Percentiles rank a stretch among this genome's conserved stretches.
These are phyloP conservation scores for Xanthorhoe spadicearia DNA, from an alignment of 2,888 invertebrate genomes.

Conservation along the genomic window DNA sequence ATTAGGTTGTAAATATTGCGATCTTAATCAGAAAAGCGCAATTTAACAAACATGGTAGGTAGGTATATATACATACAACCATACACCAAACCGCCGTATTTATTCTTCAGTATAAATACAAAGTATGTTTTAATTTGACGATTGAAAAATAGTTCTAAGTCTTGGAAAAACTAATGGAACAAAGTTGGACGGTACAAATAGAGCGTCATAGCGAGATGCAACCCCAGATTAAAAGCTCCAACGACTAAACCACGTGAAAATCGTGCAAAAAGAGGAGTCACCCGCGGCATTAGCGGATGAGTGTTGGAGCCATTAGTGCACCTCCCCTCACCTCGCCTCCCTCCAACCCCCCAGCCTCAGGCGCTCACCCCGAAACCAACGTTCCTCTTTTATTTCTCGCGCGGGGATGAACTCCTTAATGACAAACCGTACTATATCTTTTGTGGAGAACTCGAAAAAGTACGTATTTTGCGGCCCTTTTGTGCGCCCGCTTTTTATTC, in stretches of 20 bases:
- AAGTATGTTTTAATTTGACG: neutral
- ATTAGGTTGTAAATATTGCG: too few species aligned
- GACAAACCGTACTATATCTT: constrained; percentile 85
- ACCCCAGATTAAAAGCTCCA: constrained; percentile 82
- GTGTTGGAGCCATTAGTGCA: constrained; percentile 84
- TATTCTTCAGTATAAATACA: neutral
- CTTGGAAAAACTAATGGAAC: constrained; percentile 32
- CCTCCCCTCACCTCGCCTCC: constrained; percentile 52
- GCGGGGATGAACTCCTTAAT: constrained; percentile 85
- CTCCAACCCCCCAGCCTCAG: constrained; percentile 50
- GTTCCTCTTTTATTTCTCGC: constrained; percentile 84
- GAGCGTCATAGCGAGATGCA: constrained; percentile 77
- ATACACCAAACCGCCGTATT: too few species aligned
- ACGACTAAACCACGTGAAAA: constrained; percentile 84
- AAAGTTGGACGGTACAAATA: constrained; percentile 65
- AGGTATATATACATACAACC: too few species aligned
- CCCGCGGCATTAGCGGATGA: constrained; percentile 85
- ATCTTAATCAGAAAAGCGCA: too few species aligned
- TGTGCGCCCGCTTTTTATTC: constrained; percentile 81
- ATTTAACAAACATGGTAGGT: too few species aligned
- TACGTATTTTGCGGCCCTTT: constrained; percentile 85
- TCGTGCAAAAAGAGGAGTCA: constrained; percentile 84
- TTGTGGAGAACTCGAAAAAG: constrained; percentile 84
- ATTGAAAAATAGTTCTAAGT: neutral
- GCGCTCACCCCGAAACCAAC: constrained; percentile 68